Evolutionary conservation across 2,888 invertebrate species (phyloP).

Genomic region (Ypsolopha scabrella): DNA sequence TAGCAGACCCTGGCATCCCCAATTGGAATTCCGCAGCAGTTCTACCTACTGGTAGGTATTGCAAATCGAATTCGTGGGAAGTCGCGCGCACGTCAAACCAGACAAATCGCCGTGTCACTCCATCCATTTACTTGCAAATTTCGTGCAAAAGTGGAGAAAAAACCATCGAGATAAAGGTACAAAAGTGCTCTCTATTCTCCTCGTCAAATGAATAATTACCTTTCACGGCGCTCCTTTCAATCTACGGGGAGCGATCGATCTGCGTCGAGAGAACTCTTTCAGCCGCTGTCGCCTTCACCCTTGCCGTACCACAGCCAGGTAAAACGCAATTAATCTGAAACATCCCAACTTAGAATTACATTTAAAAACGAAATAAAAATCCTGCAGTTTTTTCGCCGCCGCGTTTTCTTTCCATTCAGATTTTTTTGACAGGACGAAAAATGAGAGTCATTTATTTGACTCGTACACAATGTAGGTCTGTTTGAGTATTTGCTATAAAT

Average conservation of each 20-base stretch:
- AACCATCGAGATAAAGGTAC: slow-evolving; percentile 64
- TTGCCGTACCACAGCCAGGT: slow-evolving; percentile 56
- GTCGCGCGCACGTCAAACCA: slow-evolving; percentile 39
- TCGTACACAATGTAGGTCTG: slow-evolving; percentile 71
- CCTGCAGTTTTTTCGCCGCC: slow-evolving; percentile 60
- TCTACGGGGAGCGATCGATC: slow-evolving; percentile 63
- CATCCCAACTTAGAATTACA: slow-evolving; percentile 70
- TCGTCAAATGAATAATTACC: slow-evolving; percentile 70
- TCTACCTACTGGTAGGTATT: slow-evolving; percentile 16
- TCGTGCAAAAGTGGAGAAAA: slow-evolving; percentile 63
- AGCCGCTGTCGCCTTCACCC: slow-evolving; percentile 47
- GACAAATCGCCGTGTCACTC: slow-evolving; percentile 63
- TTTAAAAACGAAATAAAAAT: slow-evolving; percentile 65
- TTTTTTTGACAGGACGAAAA: slow-evolving; percentile 72
- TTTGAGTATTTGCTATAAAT: slow-evolving; percentile 73
- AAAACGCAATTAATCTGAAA: slow-evolving; percentile 68
- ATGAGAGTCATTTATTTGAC: slow-evolving; percentile 70
- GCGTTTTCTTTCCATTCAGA: slow-evolving; percentile 70
- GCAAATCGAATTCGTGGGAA: slow-evolving; percentile 50
- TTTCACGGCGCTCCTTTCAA: slow-evolving; percentile 68
- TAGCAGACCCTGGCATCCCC: neutral
- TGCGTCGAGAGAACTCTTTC: slow-evolving; percentile 67
- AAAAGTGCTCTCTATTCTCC: slow-evolving; percentile 68
- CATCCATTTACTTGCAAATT: slow-evolving; percentile 69
- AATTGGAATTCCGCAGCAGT: neutral